These are phyloP conservation scores for Acanthiza pusilla DNA, from an alignment of 2,797 vertebrate genomes.

Conservation along the genomic window DNA sequence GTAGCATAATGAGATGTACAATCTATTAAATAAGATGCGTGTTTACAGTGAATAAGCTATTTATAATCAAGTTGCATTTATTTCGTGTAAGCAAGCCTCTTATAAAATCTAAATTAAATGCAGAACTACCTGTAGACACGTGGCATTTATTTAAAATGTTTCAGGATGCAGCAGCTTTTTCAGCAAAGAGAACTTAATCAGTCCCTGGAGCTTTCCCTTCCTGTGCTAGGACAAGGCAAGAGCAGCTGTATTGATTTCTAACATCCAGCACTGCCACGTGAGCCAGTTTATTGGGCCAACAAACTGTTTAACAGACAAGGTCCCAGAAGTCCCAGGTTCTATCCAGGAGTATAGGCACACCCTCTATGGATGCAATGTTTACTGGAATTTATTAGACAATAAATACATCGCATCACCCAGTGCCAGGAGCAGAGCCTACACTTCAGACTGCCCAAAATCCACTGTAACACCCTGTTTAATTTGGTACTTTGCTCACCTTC, in stretches of 20 bases:
- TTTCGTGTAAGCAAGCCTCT: neutral
- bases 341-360: neutral
- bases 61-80: neutral
- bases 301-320: constrained; percentile 27
- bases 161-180: neutral
- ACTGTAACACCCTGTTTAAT: rapidly evolving
- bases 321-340: neutral
- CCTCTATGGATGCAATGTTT: neutral
- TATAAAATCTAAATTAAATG: neutral
- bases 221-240: neutral
- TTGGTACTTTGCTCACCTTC: neutral
- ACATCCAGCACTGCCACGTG: neutral
- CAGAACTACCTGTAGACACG: neutral
- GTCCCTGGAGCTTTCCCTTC: constrained; percentile 32
- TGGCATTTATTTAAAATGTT: neutral
- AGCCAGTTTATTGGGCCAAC: constrained; percentile 35
- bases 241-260: constrained; percentile 51
- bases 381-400: constrained; percentile 25
- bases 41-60: neutral
- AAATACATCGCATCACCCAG: neutral
- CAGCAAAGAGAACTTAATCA: constrained; percentile 40
- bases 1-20: neutral
- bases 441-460: neutral
- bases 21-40: neutral
- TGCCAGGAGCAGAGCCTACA: neutral